Base-by-base conservation (phyloP, 53 echinoderm and acorn worm species). In the Zoroaster sp. region DNA sequence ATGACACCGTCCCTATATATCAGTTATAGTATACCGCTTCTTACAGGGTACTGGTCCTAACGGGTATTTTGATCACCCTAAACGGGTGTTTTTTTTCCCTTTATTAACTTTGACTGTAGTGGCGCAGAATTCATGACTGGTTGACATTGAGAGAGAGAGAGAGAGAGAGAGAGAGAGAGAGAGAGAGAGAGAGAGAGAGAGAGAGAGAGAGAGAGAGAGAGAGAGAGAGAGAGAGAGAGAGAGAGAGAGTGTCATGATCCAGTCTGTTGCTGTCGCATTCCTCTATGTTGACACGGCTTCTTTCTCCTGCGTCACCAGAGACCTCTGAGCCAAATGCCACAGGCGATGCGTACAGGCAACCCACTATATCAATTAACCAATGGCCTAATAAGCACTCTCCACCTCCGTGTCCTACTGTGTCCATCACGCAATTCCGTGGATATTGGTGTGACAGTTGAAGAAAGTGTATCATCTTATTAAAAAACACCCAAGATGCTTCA, bases 361-460 rank as follows among this genome's bases (percentile, higher is more conserved):
- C 75, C 85, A 69, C 47, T 34, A 69, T 85, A 71, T 85, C 85
- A 85, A 85, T 85, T 85, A 85, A 52, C 85, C 70, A 32, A 66
- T 69, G 49, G 70, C 70, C 85, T 69, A 71, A 51, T 70, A 71
- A 85, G 85, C 52, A 43, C 85, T 33, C 69, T 49, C 12, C 70
- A 28, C 51, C 28, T 46, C 51, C 69, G 33, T 47, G 12, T 11
- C 72, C 72, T 71, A 31, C 85, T 49, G 85, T 47, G 85, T 25
- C 17, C 67, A 59, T 43, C 39, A 63, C n/a, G 39, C 63, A 80
- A 80, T 80, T 80, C 80, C 66, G 28, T 66, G 67, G 66, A 81
- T 67, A 79, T 17, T 33, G 34, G 34, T 13, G 63, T 59, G 63
- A 59, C 63, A 59, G 63, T 59, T 25, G 63, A 25, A 59, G 30